These are phyloP conservation scores for Drosophila flavopinicola DNA, from an alignment of 2,888 invertebrate genomes.

Conservation along the genomic window DNA sequence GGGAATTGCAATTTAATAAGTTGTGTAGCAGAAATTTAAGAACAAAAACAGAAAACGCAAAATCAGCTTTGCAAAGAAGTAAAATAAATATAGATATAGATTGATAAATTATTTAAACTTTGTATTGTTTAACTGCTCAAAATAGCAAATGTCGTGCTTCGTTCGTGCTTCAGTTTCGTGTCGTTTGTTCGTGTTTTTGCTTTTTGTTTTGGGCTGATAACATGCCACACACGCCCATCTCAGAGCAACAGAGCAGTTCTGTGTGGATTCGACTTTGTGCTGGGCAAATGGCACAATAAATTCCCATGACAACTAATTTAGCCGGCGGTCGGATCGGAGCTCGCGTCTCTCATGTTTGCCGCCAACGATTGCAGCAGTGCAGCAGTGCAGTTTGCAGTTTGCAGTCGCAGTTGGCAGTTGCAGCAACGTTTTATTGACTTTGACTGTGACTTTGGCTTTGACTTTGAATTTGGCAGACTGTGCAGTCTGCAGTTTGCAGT, in stretches of 20 bases:
- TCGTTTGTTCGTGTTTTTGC: conserved; percentile 1
- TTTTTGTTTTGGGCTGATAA: conserved; percentile 1
- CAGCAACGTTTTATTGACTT: conserved; percentile 66
- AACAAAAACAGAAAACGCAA: too few species aligned
- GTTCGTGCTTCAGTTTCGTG: conserved; percentile 12
- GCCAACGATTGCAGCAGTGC: conserved; percentile 44
- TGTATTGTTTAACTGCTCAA: too few species aligned
- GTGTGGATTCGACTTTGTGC: conserved; percentile 33
- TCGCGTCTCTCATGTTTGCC: conserved; percentile 70
- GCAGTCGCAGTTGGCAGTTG: conserved; percentile 9
- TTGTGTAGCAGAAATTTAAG: too few species aligned
- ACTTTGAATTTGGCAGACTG: conserved; percentile 28
- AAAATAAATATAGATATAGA: too few species aligned
- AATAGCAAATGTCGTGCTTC: neutral
- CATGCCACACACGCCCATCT: conserved; percentile 4
- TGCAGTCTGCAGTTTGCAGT: conserved; percentile 11
- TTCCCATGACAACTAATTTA: conserved; percentile 80
- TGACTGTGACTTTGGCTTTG: conserved; percentile 46
- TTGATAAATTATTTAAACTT: too few species aligned
- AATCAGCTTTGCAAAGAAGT: too few species aligned
- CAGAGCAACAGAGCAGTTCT: conserved; percentile 2
- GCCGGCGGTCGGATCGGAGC: conserved; percentile 56
- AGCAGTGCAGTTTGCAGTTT: too few species aligned
- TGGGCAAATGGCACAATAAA: conserved; percentile 72
- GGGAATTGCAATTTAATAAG: too few species aligned